Evolutionary conservation across 2,888 invertebrate species (phyloP), one percentile per base, ranked within the genome.

Genomic region (Geotrupes spiniger): DNA sequence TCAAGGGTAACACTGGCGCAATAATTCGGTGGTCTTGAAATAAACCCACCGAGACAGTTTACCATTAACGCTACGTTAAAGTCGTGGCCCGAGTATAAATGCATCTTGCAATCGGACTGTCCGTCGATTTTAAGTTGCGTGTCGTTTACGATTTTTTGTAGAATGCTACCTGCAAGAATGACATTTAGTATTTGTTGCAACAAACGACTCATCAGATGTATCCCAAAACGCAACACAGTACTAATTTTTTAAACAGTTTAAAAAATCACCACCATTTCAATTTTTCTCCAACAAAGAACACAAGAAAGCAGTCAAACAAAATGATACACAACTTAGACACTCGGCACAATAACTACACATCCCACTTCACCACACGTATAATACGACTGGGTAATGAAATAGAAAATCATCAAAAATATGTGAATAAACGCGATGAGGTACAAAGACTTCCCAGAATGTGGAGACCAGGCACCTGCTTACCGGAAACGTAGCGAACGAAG

Each of bases 31-130:
- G 40, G 41, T 8, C 36, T 36, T 8, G 21, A 11, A 11, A 45
- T 28, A 17, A 41, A 49, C 1, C 45, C 9, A 29, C 44, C 40
- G 8, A 49, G 15, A 9, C 25, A 10, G 14, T 28, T 49, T 9
- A 49, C 25, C 27, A 49, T 29, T 25, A 45, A 29, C 8, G 44
- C 49, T 17, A 49, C 49, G 4, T 41, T 45, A 37, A 45, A 45
- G 16, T 49, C 49, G 17, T 49, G 49, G 2, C 41, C 49, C 15
- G 49, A 49, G 45, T 49, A 49, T 17, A 49, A 10, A 21, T 45
- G 45, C 3, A 45, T 21, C 37, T 45, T 36, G 11, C 28, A 14
- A 4, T 21, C 12, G 8, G 49, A 49, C 15, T 28, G 14, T 8
- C 36, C 42, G n/a, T 28, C 25, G 11, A 45, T 37, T 42, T 46